A percentile compares a stretch with the other conserved stretches of the same genome.
These are phyloP conservation scores for Plemyria rubiginata DNA, from an alignment of 2,888 invertebrate genomes.

Conservation along the genomic window DNA sequence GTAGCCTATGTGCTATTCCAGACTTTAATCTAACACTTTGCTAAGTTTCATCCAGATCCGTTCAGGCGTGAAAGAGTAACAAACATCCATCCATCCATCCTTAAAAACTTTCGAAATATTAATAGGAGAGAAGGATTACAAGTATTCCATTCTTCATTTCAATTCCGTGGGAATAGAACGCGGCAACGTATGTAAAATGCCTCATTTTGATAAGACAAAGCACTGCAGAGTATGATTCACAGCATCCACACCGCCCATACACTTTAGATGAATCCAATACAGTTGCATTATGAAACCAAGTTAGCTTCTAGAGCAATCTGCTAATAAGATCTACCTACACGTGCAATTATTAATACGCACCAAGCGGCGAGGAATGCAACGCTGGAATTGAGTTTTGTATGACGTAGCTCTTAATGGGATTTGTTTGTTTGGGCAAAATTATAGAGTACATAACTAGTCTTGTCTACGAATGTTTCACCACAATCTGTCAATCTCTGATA, in stretches of 20 bases:
- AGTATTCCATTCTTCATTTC: too few species aligned
- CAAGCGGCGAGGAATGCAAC: constrained; percentile 26
- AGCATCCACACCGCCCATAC: constrained; percentile 5
- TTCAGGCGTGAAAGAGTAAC: too few species aligned
- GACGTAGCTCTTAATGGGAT: constrained; percentile 7
- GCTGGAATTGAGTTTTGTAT: constrained; percentile 14
- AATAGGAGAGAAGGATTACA: too few species aligned
- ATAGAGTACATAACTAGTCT: background rate
- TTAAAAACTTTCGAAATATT: too few species aligned
- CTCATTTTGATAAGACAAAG: background rate
- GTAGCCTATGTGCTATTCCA: too few species aligned
- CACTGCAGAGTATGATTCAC: background rate
- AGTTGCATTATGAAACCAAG: constrained; percentile 9
- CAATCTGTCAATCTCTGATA: too few species aligned
- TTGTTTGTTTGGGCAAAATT: constrained; percentile 13
- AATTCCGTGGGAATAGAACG: too few species aligned
- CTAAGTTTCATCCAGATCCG: too few species aligned
- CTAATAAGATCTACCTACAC: constrained; percentile 38
- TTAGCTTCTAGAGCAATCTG: constrained; percentile 31
- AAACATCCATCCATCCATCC: too few species aligned
- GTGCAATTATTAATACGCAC: constrained; percentile 33
- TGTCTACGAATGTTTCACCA: too few species aligned
- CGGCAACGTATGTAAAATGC: too few species aligned
- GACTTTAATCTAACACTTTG: too few species aligned
- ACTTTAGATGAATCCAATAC: constrained; percentile 11